Evolutionary conservation across 2,888 invertebrate species (phyloP).

Genomic region (Anagyrus pseudococci): DNA sequence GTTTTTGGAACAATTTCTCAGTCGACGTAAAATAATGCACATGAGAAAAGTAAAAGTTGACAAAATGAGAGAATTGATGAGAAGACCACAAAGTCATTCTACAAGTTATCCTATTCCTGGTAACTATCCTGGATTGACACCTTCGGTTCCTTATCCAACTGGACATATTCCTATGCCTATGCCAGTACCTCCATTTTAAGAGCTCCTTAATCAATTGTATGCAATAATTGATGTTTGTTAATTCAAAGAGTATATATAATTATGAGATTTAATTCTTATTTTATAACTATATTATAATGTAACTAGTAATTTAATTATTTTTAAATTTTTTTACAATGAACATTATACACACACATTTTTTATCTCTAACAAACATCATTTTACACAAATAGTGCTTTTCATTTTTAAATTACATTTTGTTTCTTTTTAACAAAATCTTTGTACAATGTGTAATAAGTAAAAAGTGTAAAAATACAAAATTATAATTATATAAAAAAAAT

Average conservation of each 20-base stretch:
- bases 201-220: too few species aligned
- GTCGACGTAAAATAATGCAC: constrained; percentile 79
- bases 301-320: constrained; percentile 13
- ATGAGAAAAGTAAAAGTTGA: constrained; percentile 89
- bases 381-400: too few species aligned
- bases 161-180: constrained; percentile 82
- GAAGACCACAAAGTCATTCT: constrained; percentile 53
- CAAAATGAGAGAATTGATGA: constrained; percentile 82
- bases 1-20: constrained; percentile 85
- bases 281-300: neutral
- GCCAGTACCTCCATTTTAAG: constrained; percentile 63
- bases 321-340: too few species aligned
- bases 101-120: constrained; percentile 50
- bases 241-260: too few species aligned
- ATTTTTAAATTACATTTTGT: too few species aligned
- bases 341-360: too few species aligned
- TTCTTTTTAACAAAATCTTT: neutral
- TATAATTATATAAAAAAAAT: neutral
- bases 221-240: too few species aligned
- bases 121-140: constrained; percentile 63
- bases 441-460: neutral
- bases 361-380: too few species aligned
- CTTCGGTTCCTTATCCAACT: constrained; percentile 71
- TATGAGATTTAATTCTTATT: neutral
- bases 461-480: constrained; percentile 5